These are phyloP conservation scores for Paramuricea clavata DNA, from an alignment of 92 coral and sea anemone species.

Conservation along the genomic window DNA sequence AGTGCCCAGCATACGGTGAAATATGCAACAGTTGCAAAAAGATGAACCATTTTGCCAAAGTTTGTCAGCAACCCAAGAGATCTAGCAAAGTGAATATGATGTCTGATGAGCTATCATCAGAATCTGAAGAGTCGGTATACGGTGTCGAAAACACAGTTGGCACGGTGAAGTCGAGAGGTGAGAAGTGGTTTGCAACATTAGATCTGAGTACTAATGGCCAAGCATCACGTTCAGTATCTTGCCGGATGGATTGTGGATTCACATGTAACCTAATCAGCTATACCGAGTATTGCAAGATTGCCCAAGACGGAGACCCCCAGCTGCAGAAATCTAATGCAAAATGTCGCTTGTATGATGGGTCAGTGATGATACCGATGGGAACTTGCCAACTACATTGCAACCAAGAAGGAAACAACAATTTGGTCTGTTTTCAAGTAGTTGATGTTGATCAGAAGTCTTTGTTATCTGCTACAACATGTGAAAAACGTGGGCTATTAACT, in stretches of 20 bases:
- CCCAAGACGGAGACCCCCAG: constrained; percentile 51
- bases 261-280: constrained; percentile 26
- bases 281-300: constrained; percentile 25
- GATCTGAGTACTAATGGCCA: too few species aligned
- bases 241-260: constrained; percentile 8
- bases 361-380: constrained; percentile 36
- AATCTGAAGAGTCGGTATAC: too few species aligned
- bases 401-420: constrained; percentile 43
- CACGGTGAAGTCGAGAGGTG: too few species aligned
- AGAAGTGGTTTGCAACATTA: too few species aligned
- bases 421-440: constrained; percentile 64
- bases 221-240: too few species aligned
- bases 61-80: too few species aligned
- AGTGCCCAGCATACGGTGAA: too few species aligned
- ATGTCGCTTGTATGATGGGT: constrained; percentile 43
- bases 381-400: constrained; percentile 34
- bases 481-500: constrained; percentile 34
- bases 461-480: constrained; percentile 49
- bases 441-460: constrained; percentile 43
- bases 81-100: too few species aligned
- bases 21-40: too few species aligned
- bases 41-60: too few species aligned
- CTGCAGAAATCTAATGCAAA: constrained; percentile 37
- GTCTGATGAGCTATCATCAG: too few species aligned
- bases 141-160: too few species aligned